Evolutionary conservation across 2,113 vertebrate genomes (phyloP).

Genomic region (Bufo gargarizans): DNA sequence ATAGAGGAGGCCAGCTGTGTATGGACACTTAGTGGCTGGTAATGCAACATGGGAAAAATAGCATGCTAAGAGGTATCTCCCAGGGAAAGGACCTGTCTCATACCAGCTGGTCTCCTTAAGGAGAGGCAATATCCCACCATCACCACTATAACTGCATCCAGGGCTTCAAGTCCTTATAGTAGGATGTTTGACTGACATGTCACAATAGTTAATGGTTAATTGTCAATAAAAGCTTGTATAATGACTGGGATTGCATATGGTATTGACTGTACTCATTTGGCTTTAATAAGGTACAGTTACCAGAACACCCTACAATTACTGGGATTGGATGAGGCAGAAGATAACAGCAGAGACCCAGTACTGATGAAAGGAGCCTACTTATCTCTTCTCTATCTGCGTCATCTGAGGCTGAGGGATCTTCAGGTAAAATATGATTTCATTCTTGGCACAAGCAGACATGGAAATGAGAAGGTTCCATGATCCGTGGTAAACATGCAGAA

Average conservation of each 20-base stretch:
- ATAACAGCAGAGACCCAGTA: conserved; percentile 41
- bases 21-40: too few relatives aligned
- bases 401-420: conserved; percentile 72
- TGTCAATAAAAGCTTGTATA: background rate
- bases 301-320: conserved; percentile 64
- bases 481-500: background rate
- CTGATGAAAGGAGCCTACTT: conserved; percentile 69
- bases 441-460: background rate
- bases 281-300: conserved; percentile 61
- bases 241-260: background rate
- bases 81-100: too few relatives aligned
- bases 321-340: conserved; percentile 64
- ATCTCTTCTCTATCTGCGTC: conserved; percentile 71
- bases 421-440: conserved; percentile 67
- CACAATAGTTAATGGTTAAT: too few relatives aligned
- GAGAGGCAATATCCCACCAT: too few relatives aligned
- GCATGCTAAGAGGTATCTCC: too few relatives aligned
- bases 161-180: too few relatives aligned
- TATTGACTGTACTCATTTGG: background rate
- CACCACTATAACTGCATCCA: too few relatives aligned
- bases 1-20: too few relatives aligned
- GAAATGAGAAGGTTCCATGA: background rate
- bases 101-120: too few relatives aligned
- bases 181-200: too few relatives aligned
- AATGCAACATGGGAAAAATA: too few relatives aligned